Base-by-base conservation (phyloP, 2,113 vertebrate genomes). In the Blennius ocellaris region DNA sequence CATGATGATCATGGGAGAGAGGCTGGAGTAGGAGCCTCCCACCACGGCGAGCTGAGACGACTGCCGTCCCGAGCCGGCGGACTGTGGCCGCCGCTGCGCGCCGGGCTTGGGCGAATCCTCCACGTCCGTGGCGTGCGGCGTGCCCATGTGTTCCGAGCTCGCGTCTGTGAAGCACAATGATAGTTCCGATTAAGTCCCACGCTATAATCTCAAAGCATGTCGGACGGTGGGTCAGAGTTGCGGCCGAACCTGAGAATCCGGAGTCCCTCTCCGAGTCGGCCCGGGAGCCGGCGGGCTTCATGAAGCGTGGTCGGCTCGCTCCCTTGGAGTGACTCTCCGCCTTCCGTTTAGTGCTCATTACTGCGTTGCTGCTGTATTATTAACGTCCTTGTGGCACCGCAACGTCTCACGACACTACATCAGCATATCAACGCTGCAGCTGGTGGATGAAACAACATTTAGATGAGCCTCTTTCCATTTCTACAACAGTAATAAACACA, bases 1-100 rank as follows among this genome's bases (percentile, higher is more conserved):
- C 96, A 97, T 97, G 83, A 97, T 92, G 0, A 97, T 96, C 96
- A 97, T 94, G 8, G 95, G 92, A 43, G 96, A 94, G 5, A 97
- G 90, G 0, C 78, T 59, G 3, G 95, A 93, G 83, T 95, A 95
- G 51, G 95, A 91, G 36, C 63, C 88, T 55, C 92, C 86, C 37
- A 93, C 87, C 37, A 94, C 69, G 11, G 92, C 83, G 83, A 92
- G 44, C 2, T 89, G 91, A 70, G 91, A 88, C 5, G 78, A 39
- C 7, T 65, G 75, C 8, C 4, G 21, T 30, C 84, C 2, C 17
- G 94, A 76, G 76, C 90, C 88, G 9, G 78, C 15, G n/a, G 60
- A 16, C 80, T 81, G 53, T 67, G 57, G 72, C 0, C 7, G 81
- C 82, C 87, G 89, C 91, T 83, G 51, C 0, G 76, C 90, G 73